phyloP scores from a whole-genome alignment of 2,113 vertebrate genomes.

The Pristiophorus japonicus region DNA sequence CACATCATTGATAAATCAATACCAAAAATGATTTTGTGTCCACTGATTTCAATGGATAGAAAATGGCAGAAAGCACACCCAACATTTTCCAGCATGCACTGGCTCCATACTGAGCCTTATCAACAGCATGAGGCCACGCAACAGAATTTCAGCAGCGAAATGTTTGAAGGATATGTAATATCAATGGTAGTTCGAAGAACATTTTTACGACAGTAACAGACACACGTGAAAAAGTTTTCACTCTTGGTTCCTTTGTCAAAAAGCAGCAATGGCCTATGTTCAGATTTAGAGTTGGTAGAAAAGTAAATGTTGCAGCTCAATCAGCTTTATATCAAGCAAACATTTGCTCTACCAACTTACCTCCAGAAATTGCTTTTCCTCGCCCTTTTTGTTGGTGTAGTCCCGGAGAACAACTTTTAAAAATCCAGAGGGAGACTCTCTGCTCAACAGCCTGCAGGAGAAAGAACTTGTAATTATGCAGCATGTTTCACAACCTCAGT shows the following conservation, averaged over 20 bases:
- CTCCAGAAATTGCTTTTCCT: conserved; percentile 89
- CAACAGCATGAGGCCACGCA: neutral
- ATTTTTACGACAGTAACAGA: neutral
- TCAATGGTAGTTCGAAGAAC: neutral
- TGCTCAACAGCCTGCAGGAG: conserved; percentile 69
- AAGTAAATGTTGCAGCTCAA: neutral
- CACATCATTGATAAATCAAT: neutral
- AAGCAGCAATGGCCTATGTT: neutral
- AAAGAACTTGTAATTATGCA: neutral
- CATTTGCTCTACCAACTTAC: conserved; percentile 50
- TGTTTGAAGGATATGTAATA: neutral
- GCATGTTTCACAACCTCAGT: neutral
- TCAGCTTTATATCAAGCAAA: neutral
- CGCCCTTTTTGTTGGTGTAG: conserved; percentile 59
- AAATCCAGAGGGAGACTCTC: conserved; percentile 77
- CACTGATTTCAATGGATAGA: neutral
- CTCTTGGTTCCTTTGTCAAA: neutral
- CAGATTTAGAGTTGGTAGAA: neutral
- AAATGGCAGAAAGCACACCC: neutral
- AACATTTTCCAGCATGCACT: neutral
- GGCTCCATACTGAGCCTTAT: neutral
- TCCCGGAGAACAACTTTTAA: conserved; percentile 86
- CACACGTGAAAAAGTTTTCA: neutral
- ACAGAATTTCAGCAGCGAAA: neutral
- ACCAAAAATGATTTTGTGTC: neutral